Evolutionary conservation across 2,797 vertebrate genomes (phyloP).

Genomic region (Arremon aurantiirostris): DNA sequence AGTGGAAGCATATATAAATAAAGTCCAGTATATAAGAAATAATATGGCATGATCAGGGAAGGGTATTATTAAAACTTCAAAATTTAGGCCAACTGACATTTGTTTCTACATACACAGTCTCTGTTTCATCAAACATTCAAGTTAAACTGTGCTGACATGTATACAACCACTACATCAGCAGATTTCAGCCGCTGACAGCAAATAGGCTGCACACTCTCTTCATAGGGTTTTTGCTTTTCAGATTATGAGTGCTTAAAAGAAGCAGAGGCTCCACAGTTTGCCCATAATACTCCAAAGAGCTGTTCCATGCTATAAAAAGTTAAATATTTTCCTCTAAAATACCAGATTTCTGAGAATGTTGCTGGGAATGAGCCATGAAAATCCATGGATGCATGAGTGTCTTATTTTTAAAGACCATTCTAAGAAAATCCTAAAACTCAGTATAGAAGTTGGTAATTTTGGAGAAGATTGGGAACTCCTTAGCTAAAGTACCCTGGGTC

Average conservation of each 20-base stretch:
- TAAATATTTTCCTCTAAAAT: not conserved
- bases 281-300: not conserved
- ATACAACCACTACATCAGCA: not conserved
- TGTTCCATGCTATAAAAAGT: not conserved
- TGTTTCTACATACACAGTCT: not conserved
- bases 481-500: not conserved
- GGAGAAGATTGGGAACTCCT: not conserved
- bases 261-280: not conserved
- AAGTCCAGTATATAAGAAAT: not conserved
- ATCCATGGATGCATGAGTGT: not conserved
- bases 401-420: not conserved
- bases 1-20: not conserved
- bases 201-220: not conserved
- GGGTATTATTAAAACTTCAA: not conserved
- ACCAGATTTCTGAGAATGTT: not conserved
- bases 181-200: not conserved
- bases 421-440: not conserved
- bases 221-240: not conserved
- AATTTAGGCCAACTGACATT: not conserved
- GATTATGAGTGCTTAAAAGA: not conserved
- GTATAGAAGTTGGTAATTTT: not conserved
- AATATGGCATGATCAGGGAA: not conserved
- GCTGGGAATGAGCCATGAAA: not conserved
- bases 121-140: not conserved
- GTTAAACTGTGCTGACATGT: not conserved